Conservation (phyloP, 35 echinoderm and acorn worm species). For the Ophiothrix spiculata region DNA sequence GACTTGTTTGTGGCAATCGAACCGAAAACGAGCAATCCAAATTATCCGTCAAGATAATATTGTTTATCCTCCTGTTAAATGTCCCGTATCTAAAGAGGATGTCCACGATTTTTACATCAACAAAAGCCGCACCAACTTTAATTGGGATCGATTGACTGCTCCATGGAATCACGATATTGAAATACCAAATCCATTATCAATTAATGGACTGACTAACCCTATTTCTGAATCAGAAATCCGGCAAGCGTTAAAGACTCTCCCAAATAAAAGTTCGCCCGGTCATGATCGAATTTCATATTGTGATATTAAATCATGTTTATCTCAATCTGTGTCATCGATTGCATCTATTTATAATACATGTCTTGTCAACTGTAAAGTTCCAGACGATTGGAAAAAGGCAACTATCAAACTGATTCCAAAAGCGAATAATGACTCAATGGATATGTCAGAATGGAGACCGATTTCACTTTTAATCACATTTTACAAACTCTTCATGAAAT, state of each 20-base stretch:
- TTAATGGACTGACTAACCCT: not conserved
- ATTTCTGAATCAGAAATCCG: not conserved
- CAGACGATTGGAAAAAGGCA: constrained; percentile 3
- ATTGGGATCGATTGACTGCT: not conserved
- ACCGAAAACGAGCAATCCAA: not conserved
- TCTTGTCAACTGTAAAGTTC: not conserved
- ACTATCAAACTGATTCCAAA: not conserved
- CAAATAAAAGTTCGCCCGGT: not conserved
- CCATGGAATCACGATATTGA: not conserved
- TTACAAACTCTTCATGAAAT: not conserved
- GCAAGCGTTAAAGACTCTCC: not conserved
- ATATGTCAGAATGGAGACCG: not conserved
- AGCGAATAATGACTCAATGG: constrained; percentile 8
- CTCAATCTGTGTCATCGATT: too few relatives aligned
- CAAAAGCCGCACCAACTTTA: not conserved
- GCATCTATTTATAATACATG: not conserved
- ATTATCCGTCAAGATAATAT: not conserved
- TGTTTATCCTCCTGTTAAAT: not conserved
- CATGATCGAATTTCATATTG: not conserved
- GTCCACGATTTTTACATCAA: not conserved
- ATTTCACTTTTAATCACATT: not conserved
- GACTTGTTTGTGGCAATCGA: not conserved
- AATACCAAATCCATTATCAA: not conserved
- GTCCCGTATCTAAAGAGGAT: not conserved
- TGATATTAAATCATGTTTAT: not conserved